Base-by-base conservation (phyloP, 2,888 invertebrate genomes). In the Leptopterna dolabrata region DNA sequence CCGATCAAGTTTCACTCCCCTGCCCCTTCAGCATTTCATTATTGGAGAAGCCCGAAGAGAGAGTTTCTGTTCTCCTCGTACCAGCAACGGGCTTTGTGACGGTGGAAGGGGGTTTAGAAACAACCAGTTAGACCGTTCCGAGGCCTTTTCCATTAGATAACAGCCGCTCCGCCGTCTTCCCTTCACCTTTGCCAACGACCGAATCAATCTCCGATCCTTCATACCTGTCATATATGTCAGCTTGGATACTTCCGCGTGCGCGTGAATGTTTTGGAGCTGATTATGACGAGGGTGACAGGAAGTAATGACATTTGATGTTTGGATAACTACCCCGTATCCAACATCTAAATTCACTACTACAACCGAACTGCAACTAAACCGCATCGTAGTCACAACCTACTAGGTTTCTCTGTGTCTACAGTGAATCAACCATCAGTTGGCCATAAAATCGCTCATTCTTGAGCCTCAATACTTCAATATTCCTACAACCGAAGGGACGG, bases 1-100 rank as follows among this genome's bases (percentile, higher is more conserved):
- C 76, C 76, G 78, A 78, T 78, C 78, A 78, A 78, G 78, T 78
- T 78, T 78, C 78, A 78, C 78, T 78, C 78, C 63, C 36, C 36
- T 14, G n/a, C 51, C n/a, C 76, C 45, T 24, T 45, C 78, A 43
- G 78, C 78, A 78, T 78, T 78, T 78, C 78, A 78, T 78, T 78
- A 78, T 78, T 24, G 43, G 78, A 78, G 76, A 71, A 24, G 30
- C 16, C 71, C 71, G 71, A 76, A 76, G 76, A 76, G 78, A 78
- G 78, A 78, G 78, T 78, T n/a, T 36, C 36, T 36, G 36, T 36
- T 45, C 41, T 19, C 19, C 41, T 36, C n/a, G 73, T 11, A 16
- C 51, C 51, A n/a, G 51, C 51, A n/a, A 36, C 36, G 36, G 36
- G 36, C 36, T 36, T 36, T 19, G 19, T 2, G 19, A 16, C 11